Evolutionary conservation across 2,888 invertebrate species (phyloP).

Genomic region (Slavum lentiscoides): DNA sequence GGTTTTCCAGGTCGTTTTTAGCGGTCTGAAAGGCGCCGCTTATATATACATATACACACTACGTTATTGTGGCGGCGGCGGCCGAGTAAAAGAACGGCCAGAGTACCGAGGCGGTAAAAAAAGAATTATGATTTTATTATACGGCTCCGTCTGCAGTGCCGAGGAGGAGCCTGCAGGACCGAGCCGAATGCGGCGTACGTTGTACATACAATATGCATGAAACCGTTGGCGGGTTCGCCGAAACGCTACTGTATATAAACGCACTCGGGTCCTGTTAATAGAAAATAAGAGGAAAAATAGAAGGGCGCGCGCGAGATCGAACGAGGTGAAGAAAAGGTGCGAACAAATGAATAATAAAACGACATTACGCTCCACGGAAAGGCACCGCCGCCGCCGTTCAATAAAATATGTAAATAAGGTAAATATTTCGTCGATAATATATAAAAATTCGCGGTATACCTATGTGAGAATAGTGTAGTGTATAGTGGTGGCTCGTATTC

Average conservation of each 20-base stretch:
- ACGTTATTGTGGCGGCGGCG: not conserved
- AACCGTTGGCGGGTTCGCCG: conserved; percentile 31
- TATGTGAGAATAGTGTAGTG: not conserved
- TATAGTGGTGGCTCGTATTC: not conserved
- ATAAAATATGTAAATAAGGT: not conserved
- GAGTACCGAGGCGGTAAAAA: conserved; percentile 35
- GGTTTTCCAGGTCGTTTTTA: not conserved
- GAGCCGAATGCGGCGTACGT: not conserved
- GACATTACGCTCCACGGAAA: not conserved
- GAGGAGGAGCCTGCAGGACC: not conserved
- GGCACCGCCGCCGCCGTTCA: not conserved
- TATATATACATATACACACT: not conserved
- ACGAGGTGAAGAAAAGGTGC: conserved; percentile 1
- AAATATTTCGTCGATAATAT: not conserved
- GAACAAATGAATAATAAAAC: conserved; percentile 50
- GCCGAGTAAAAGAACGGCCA: conserved; percentile 4
- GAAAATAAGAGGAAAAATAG: conserved; percentile 17
- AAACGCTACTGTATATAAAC: too few relatives aligned
- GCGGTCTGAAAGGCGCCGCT: not conserved
- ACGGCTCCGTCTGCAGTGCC: not conserved
- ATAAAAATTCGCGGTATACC: not conserved
- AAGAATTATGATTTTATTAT: conserved; percentile 53
- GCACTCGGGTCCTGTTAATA: conserved; percentile 19
- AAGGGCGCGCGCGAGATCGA: not conserved
- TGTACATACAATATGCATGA: conserved; percentile 45